Conservation (phyloP, 2,888 invertebrate species). For the Lycia hirtaria region DNA sequence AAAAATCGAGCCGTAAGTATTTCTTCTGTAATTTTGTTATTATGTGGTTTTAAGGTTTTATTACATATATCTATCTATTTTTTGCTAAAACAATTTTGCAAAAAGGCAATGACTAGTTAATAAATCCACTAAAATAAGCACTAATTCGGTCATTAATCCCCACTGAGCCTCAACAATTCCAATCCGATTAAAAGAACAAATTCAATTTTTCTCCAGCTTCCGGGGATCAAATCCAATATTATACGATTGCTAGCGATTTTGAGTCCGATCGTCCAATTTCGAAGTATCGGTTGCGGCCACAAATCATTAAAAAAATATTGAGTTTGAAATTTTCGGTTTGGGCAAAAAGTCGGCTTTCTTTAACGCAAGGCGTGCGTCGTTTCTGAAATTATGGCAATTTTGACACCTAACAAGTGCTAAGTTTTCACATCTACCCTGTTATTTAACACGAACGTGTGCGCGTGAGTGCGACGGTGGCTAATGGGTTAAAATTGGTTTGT, state of each 20-base stretch:
- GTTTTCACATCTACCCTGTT: constrained; percentile 74
- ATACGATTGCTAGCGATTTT: constrained; percentile 72
- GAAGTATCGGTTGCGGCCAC: constrained; percentile 77
- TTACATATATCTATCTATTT: no score
- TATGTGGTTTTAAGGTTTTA: no score
- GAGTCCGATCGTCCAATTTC: constrained; percentile 80
- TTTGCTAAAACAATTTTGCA: no score
- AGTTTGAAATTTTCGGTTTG: constrained; percentile 66
- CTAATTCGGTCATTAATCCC: no score
- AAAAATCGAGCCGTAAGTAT: no score
- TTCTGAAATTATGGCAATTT: constrained; percentile 83
- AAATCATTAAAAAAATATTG: constrained; percentile 80
- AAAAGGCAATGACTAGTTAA: no score
- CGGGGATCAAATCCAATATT: constrained; percentile 55
- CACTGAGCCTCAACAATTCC: no score
- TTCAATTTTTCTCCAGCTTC: constrained; percentile 40
- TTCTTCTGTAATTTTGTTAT: no score
- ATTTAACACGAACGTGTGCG: constrained; percentile 73
- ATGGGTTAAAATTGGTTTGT: constrained; percentile 29
- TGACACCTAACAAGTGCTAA: constrained; percentile 84
- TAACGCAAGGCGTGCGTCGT: constrained; percentile 71
- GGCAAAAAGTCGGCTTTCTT: constrained; percentile 81
- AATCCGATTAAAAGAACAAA: no score
- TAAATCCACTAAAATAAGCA: no score
- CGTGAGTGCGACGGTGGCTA: constrained; percentile 49